Evolutionary conservation across 1,140 invertebrate genomes (phyloP).

Genomic region (Diprion similis): DNA sequence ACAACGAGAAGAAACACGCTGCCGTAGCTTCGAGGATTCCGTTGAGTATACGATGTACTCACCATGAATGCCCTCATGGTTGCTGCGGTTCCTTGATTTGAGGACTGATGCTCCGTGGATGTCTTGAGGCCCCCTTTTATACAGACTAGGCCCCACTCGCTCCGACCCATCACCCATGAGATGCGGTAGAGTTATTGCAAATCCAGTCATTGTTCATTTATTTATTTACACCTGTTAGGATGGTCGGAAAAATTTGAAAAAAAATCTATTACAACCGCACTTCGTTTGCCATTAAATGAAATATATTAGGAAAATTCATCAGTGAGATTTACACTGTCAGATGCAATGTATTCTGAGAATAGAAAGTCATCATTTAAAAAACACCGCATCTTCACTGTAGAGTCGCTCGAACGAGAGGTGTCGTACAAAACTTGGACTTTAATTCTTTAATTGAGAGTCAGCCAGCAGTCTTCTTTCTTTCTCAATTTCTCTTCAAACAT

Average conservation of each 20-base stretch:
- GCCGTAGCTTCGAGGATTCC: neutral
- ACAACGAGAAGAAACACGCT: too few relatives aligned
- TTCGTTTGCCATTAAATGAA: too few relatives aligned
- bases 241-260: neutral
- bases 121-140: conserved; percentile 59
- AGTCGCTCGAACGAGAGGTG: neutral
- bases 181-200: conserved; percentile 54
- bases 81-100: conserved; percentile 60
- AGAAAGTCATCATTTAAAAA: conserved; percentile 3
- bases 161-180: conserved; percentile 60
- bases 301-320: too few relatives aligned
- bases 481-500: conserved; percentile 24
- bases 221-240: neutral
- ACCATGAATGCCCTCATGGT: conserved; percentile 64
- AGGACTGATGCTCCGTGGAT: conserved; percentile 61
- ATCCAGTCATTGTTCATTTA: conserved; percentile 34
- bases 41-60: conserved; percentile 40
- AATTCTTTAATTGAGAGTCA: neutral
- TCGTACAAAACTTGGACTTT: neutral
- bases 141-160: conserved; percentile 53
- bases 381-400: neutral
- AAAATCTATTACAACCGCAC: neutral
- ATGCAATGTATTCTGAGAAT: neutral
- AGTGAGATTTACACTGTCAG: too few relatives aligned
- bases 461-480: conserved; percentile 26